phyloP scores from a whole-genome alignment of 1,140 invertebrate species.

The Halyomorpha halys region DNA sequence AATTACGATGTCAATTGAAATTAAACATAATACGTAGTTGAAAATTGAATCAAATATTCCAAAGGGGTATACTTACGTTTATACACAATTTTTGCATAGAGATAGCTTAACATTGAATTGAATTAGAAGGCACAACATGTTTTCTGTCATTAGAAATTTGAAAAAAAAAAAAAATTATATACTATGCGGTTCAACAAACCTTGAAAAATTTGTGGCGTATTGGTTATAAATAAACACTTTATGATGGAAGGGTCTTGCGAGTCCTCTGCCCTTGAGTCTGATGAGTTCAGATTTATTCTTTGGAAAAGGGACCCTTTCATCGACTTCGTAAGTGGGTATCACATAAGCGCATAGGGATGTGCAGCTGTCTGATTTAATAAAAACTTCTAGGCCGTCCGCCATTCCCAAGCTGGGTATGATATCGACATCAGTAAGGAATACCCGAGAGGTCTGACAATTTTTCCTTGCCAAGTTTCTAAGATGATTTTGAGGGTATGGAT shows the following conservation, averaged over 20 bases:
- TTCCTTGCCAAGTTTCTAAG: conserved; percentile 72
- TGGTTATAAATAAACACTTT: conserved; percentile 89
- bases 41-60: no score
- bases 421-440: conserved; percentile 76
- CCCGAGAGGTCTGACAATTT: conserved; percentile 57
- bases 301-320: conserved; percentile 63
- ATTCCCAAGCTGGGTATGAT: conserved; percentile 64
- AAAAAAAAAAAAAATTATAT: neutral
- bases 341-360: conserved; percentile 69
- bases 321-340: conserved; percentile 83
- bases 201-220: conserved; percentile 84
- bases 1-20: no score
- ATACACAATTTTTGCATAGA: no score
- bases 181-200: conserved; percentile 40
- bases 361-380: conserved; percentile 43
- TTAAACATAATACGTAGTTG: no score
- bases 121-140: no score
- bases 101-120: no score
- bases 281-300: conserved; percentile 65
- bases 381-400: conserved; percentile 54
- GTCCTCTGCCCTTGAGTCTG: conserved; percentile 56
- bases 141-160: no score
- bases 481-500: conserved; percentile 78
- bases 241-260: conserved; percentile 82
- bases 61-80: no score